Evolutionary conservation across 1,140 invertebrate genomes (phyloP).

Genomic region (Copidosoma floridanum): DNA sequence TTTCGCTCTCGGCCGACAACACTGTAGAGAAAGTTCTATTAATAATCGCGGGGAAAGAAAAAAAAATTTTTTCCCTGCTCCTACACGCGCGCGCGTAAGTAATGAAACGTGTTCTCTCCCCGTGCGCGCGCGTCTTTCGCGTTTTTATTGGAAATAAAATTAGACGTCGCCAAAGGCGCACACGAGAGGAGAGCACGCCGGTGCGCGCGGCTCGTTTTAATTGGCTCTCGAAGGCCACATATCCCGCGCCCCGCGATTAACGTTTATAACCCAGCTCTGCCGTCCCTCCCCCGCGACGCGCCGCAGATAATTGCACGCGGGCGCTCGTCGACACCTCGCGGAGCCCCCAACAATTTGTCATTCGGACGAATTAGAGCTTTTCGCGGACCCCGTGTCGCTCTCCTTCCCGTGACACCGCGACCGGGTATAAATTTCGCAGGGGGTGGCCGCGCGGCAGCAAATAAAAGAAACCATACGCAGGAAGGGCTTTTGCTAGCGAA

Average conservation of each 20-base stretch:
- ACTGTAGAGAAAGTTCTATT: slow-evolving; percentile 3
- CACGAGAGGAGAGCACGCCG: not conserved
- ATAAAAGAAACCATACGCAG: too few species aligned
- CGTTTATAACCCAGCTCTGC: slow-evolving; percentile 14
- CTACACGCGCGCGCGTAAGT: slow-evolving; percentile 17
- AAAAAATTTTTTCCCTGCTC: not conserved
- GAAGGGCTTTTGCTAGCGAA: too few species aligned
- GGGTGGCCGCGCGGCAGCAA: too few species aligned
- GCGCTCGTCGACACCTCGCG: not conserved
- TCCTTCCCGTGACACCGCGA: too few species aligned
- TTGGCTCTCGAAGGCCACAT: slow-evolving; percentile 28
- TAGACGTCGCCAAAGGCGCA: slow-evolving; percentile 24
- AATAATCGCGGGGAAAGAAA: slow-evolving; percentile 5
- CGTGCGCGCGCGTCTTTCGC: slow-evolving; percentile 1
- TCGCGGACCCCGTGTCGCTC: too few species aligned
- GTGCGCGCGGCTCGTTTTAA: slow-evolving; percentile 19
- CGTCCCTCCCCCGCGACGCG: not conserved
- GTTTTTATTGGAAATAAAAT: slow-evolving; percentile 30
- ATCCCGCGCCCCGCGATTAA: slow-evolving; percentile 29
- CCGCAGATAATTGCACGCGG: slow-evolving; percentile 19
- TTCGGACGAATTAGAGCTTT: slow-evolving; percentile 27
- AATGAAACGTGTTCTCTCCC: slow-evolving; percentile 26
- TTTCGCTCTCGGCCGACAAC: slow-evolving; percentile 4
- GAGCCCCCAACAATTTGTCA: slow-evolving; percentile 15
- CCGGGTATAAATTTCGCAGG: too few species aligned